Base-by-base conservation (phyloP, 1,140 invertebrate species). In the Sycophaga agraensis region DNA sequence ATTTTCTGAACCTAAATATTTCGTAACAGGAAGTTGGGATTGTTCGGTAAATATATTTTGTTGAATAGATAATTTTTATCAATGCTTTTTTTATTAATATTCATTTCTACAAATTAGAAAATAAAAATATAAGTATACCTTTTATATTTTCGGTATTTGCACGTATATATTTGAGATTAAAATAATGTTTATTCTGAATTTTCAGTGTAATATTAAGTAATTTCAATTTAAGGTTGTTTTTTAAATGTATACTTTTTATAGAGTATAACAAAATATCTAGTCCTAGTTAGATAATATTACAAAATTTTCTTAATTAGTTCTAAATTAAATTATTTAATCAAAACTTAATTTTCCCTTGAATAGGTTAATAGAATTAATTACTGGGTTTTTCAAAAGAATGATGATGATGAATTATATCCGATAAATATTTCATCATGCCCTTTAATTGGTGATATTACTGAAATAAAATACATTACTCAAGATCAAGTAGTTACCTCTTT, bases 1-100 rank as follows among this genome's bases (percentile, higher is more conserved):
- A 58, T 85, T 89, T 58, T 78, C 84, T 17, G 84, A 88, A 71
- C 84, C 88, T 37, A 84, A 87, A 73, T 77, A 82, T 67, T 94
- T 94, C 80, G 75, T 91, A 17, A 92, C 90, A 54, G 91, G 91
- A 8, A 92, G 87, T 80, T 93, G 91, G 89, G 91, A 92, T 71
- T 87, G 92, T 66, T 72, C 82, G 65, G 84, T 86, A 65, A 70
- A 70, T 6, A 31, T 31, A 31, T 31, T 11, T 6, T 6, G 11
- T 31, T 31, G 4, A 31, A 31, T 31, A 11, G 11, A 31, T 31
- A 6, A 31, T 31, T 31, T 31, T 31, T 31, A 6, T 31, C 11
- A 51, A 12, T 50, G 17, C n/a, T 42, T 46, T n/a, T n/a, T n/a
- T n/a, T n/a, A n/a, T n/a, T n/a, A n/a, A n/a, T n/a, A n/a, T n/a